Conservation (phyloP, 2,113 vertebrate species). For the Pseudorasbora parva region DNA sequence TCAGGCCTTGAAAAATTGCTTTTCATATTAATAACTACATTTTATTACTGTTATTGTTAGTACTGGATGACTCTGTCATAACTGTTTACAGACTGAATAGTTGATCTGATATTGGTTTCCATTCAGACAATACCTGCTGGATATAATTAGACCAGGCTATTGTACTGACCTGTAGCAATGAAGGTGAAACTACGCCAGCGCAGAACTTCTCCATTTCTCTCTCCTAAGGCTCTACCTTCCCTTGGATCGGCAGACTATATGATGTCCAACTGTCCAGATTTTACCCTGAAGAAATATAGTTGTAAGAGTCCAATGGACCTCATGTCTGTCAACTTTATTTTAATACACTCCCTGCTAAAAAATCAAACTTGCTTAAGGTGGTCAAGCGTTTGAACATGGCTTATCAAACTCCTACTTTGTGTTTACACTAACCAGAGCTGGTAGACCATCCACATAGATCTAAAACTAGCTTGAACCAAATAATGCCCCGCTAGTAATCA, state of each 20-base stretch:
- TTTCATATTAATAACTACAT: conserved; percentile 27
- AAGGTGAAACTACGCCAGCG: conserved; percentile 64
- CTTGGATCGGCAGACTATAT: conserved; percentile 1
- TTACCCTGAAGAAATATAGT: conserved; percentile 29
- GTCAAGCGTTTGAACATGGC: not conserved
- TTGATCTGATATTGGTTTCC: conserved; percentile 47
- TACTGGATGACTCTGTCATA: conserved; percentile 61
- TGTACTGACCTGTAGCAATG: conserved; percentile 75
- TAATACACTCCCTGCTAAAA: not conserved
- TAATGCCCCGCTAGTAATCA: not conserved
- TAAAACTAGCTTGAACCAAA: not conserved
- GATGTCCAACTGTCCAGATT: conserved; percentile 20
- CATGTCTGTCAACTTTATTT: not conserved
- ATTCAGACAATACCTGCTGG: conserved; percentile 64
- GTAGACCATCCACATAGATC: not conserved
- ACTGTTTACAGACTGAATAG: conserved; percentile 63
- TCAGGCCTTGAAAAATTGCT: conserved; percentile 17
- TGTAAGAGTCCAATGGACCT: not conserved
- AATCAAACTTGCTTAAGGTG: conserved; percentile 1
- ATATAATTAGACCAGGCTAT: conserved; percentile 72
- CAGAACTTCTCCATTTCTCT: conserved; percentile 23
- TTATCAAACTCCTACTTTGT: not conserved
- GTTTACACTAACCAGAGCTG: too few relatives aligned
- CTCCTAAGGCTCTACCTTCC: conserved; percentile 27
- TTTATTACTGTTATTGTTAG: conserved; percentile 52